A percentile compares a stretch with the other conserved stretches of the same genome.
Evolutionary conservation across 2,113 vertebrate genomes (phyloP).

Genomic region (Myxocyprinus asiaticus): DNA sequence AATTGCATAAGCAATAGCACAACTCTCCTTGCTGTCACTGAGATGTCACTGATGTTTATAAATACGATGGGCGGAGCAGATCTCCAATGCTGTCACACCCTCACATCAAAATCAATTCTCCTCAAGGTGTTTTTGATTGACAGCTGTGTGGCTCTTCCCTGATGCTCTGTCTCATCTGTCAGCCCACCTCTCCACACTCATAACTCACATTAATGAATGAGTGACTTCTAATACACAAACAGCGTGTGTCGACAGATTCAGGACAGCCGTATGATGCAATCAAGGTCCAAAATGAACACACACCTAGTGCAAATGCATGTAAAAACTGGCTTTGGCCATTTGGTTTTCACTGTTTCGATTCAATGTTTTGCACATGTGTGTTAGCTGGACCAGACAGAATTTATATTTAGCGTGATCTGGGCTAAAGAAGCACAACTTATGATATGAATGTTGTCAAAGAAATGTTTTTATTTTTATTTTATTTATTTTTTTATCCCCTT

Average conservation of each 20-base stretch:
- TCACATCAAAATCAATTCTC: conserved; percentile 58
- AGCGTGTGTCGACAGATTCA: conserved; percentile 17
- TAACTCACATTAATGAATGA: conserved; percentile 63
- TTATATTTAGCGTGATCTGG: too few species aligned
- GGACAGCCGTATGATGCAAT: background rate
- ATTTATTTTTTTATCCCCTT: too few species aligned
- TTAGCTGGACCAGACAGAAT: too few species aligned
- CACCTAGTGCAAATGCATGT: too few species aligned
- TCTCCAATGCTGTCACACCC: conserved; percentile 14
- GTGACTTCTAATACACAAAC: conserved; percentile 34
- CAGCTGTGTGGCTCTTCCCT: conserved; percentile 46
- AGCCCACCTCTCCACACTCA: conserved; percentile 45
- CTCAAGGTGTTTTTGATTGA: conserved; percentile 64
- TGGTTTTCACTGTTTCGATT: too few species aligned
- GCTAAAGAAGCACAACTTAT: too few species aligned
- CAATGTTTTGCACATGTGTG: too few species aligned
- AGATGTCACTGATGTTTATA: conserved; percentile 30
- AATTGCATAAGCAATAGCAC: too few species aligned
- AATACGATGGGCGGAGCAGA: conserved; percentile 8
- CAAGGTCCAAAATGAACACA: too few species aligned
- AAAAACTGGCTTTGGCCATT: too few species aligned
- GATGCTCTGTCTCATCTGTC: conserved; percentile 21
- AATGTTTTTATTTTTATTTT: too few species aligned
- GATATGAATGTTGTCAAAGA: too few species aligned
- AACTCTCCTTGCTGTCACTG: background rate